These are phyloP conservation scores for Diachrysia chrysitis DNA, from an alignment of 2,888 invertebrate species.

Conservation along the genomic window DNA sequence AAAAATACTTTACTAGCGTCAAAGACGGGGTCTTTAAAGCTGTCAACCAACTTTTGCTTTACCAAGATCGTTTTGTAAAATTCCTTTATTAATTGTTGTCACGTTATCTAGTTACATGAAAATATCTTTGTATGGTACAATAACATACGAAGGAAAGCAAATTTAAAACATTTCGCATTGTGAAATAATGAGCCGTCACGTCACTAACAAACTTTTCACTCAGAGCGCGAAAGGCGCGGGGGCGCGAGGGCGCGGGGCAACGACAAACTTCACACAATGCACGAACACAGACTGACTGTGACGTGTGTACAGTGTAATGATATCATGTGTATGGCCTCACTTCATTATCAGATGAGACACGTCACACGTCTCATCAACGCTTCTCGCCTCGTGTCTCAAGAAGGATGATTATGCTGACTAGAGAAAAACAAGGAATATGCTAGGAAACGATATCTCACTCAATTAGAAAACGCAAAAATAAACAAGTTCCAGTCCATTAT, in stretches of 20 bases:
- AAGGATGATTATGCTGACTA: conserved; percentile 12
- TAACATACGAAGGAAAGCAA: conserved; percentile 26
- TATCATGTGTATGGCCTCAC: conserved; percentile 38
- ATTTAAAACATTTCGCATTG: conserved; percentile 18
- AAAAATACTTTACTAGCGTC: no score
- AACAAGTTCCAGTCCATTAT: neutral
- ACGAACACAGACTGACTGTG: conserved; percentile 22
- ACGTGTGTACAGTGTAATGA: conserved; percentile 31
- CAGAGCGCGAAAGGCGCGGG: conserved; percentile 34
- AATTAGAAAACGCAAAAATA: neutral
- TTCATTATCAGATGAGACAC: conserved; percentile 64
- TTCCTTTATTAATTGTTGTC: neutral
- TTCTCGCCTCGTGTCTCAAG: conserved; percentile 18
- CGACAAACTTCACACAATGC: conserved; percentile 40
- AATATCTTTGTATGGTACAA: conserved; percentile 25
- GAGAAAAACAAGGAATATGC: neutral
- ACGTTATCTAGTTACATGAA: neutral
- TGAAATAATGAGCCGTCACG: conserved; percentile 52
- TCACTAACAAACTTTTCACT: conserved; percentile 55
- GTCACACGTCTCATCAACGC: conserved; percentile 58
- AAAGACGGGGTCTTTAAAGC: no score
- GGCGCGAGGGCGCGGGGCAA: neutral
- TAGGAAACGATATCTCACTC: neutral
- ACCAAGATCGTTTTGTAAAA: no score
- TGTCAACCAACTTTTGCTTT: no score